phyloP scores from a whole-genome alignment of 2,113 vertebrate species.

The Scortum barcoo region DNA sequence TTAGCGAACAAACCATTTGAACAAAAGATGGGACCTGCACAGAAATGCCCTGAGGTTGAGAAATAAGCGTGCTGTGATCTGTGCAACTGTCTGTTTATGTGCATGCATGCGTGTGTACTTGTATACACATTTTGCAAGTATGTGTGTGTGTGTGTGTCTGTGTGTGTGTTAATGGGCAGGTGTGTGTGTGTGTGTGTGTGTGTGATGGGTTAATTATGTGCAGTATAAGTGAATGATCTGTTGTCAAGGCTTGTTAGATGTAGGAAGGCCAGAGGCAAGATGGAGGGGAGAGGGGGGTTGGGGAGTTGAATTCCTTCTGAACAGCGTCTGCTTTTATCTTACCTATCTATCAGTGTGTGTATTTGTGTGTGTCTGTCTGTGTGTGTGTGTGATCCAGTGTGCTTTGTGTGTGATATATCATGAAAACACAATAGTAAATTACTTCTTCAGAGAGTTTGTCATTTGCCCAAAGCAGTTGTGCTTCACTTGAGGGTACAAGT shows the following conservation, averaged over 20 bases:
- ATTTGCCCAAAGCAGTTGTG: conserved; percentile 35
- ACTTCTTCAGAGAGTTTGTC: conserved; percentile 30
- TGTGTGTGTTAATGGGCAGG: conserved; percentile 30
- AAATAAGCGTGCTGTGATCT: conserved; percentile 53
- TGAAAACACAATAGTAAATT: conserved; percentile 65
- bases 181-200: conserved; percentile 56
- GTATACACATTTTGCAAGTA: conserved; percentile 27
- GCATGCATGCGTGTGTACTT: conserved; percentile 39
- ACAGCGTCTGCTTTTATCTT: conserved; percentile 85
- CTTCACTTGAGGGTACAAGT: conserved; percentile 36
- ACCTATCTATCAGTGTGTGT: conserved; percentile 78
- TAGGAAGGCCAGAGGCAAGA: conserved; percentile 81
- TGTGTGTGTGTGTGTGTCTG: conserved; percentile 10
- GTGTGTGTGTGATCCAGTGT: conserved; percentile 24
- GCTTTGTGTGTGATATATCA: conserved; percentile 45
- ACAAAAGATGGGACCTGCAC: conserved; percentile 49
- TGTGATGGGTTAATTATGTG: conserved; percentile 85
- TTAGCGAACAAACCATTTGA: conserved; percentile 72
- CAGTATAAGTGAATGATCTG: conserved; percentile 83
- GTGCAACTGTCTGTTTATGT: conserved; percentile 60
- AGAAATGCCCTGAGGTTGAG: conserved; percentile 50
- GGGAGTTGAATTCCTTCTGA: conserved; percentile 82
- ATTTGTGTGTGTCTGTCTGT: conserved; percentile 34
- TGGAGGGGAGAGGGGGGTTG: conserved; percentile 62
- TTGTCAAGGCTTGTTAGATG: conserved; percentile 84